These are phyloP conservation scores for Malurus cyaneus DNA, from an alignment of 2,113 vertebrate species.

Conservation along the genomic window DNA sequence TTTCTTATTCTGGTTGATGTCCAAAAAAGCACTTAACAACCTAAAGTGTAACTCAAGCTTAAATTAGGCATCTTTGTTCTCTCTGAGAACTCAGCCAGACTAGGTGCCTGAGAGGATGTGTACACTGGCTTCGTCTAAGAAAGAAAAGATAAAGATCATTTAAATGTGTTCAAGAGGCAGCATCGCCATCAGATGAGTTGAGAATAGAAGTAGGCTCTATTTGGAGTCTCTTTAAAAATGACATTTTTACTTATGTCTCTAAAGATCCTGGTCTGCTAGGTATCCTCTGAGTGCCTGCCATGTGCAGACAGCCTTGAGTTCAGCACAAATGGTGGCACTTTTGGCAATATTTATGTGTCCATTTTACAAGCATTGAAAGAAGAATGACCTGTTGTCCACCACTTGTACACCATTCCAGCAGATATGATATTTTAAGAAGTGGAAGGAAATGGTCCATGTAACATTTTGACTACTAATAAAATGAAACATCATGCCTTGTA, in stretches of 20 bases:
- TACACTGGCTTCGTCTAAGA: not conserved
- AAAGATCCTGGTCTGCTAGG: not conserved
- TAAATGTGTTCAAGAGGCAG: not conserved
- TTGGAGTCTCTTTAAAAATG: not conserved
- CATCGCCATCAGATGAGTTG: not conserved
- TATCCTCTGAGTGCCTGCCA: not conserved
- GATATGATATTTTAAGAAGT: not conserved
- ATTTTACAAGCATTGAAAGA: not conserved
- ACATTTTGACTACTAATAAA: conserved; percentile 6
- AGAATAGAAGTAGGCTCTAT: not conserved
- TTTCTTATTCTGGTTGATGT: conserved; percentile 20
- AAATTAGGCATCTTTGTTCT: not conserved
- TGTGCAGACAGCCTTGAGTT: not conserved
- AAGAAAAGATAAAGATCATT: not conserved
- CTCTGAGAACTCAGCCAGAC: not conserved
- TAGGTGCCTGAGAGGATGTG: not conserved
- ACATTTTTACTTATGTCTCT: not conserved
- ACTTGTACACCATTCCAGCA: not conserved
- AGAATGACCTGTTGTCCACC: not conserved
- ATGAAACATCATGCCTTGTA: not conserved
- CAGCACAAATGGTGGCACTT: not conserved
- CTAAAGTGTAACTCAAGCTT: conserved; percentile 17
- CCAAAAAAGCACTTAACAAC: conserved; percentile 51
- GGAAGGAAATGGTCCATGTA: not conserved
- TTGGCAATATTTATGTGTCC: not conserved